Evolutionary conservation across 2,888 invertebrate genomes (phyloP).

Genomic region (Nemotelus nigrinus): DNA sequence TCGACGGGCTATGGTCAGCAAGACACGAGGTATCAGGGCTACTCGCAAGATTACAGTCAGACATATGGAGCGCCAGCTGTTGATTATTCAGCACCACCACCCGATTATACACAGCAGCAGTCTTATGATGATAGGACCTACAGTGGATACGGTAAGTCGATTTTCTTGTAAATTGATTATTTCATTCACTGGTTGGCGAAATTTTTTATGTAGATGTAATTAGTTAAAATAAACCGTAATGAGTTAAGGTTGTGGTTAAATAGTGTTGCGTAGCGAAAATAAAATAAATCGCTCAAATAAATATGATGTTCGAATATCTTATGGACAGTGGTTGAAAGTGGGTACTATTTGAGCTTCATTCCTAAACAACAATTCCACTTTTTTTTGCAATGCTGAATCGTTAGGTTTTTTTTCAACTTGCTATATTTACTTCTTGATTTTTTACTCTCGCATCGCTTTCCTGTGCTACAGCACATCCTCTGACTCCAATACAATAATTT

Average conservation of each 20-base stretch:
- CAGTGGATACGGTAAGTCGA: constrained; percentile 63
- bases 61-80: constrained; percentile 64
- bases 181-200: constrained; percentile 9
- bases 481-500: no score
- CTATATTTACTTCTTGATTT: no score
- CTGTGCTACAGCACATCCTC: no score
- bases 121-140: constrained; percentile 64
- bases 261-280: neutral
- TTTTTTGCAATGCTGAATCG: no score
- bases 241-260: neutral
- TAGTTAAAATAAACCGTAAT: neutral
- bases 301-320: no score
- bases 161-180: constrained; percentile 1
- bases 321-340: no score
- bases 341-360: no score
- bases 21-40: constrained; percentile 63
- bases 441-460: no score
- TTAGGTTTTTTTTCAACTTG: no score
- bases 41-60: constrained; percentile 64
- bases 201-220: neutral
- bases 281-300: no score
- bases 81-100: constrained; percentile 62
- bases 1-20: constrained; percentile 60
- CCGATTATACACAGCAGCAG: constrained; percentile 62
- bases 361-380: no score